These are phyloP conservation scores for Rhamphomyia laevipes DNA, from an alignment of 2,888 invertebrate genomes.

Conservation along the genomic window DNA sequence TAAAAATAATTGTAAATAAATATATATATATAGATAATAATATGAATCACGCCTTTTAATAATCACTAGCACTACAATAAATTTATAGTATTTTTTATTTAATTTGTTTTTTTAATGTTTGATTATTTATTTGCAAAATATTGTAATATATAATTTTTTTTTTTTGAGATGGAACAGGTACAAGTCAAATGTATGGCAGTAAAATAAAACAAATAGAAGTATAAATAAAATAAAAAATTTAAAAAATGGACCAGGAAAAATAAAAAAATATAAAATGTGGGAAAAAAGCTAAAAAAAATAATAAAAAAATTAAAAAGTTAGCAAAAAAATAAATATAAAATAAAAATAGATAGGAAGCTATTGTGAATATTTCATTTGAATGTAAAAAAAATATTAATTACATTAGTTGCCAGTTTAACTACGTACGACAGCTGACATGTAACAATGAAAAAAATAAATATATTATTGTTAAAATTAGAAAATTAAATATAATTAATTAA, in stretches of 20 bases:
- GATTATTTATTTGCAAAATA: too few species aligned
- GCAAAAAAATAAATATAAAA: constrained; percentile 10
- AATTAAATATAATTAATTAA: too few species aligned
- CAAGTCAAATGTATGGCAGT: constrained; percentile 6
- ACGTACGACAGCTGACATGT: too few species aligned
- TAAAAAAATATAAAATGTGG: constrained; percentile 3
- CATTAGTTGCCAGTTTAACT: too few species aligned
- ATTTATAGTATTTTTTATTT: constrained; percentile 11
- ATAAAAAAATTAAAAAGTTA: constrained; percentile 5
- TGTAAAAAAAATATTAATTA: too few species aligned
- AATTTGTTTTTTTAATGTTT: constrained; percentile 7
- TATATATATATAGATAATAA: not conserved
- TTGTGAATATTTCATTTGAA: too few species aligned
- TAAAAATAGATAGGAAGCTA: not conserved
- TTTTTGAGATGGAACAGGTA: constrained; percentile 13
- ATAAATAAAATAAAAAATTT: not conserved
- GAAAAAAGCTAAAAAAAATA: constrained; percentile 3
- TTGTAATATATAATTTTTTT: constrained; percentile 10
- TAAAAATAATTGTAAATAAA: not conserved
- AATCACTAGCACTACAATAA: constrained; percentile 24
- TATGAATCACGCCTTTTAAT: constrained; percentile 1
- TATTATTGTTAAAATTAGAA: too few species aligned
- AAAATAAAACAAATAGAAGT: constrained; percentile 2
- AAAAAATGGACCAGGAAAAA: not conserved
- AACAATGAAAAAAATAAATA: too few species aligned